Evolutionary conservation across 2,113 vertebrate genomes (phyloP).

Genomic region (Gallinago media): DNA sequence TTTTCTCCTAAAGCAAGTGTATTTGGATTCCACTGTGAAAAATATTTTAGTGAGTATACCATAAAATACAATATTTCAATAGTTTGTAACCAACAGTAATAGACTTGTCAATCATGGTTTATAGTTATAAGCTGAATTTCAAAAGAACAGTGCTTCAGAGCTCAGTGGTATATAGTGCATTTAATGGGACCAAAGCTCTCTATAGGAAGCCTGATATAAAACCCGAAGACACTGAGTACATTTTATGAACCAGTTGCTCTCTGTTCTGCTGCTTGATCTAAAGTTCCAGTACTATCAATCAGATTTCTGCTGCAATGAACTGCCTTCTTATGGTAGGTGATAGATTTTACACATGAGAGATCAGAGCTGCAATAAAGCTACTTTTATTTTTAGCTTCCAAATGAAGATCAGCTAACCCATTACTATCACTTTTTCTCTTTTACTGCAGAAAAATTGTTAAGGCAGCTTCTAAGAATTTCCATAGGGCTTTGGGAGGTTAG

Average conservation of each 20-base stretch:
- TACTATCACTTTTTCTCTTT: conserved; percentile 62
- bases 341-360: conserved; percentile 72
- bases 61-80: conserved; percentile 63
- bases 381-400: conserved; percentile 74
- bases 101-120: conserved; percentile 67
- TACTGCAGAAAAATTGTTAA: conserved; percentile 57
- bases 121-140: conserved; percentile 68
- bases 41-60: conserved; percentile 46
- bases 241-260: conserved; percentile 72
- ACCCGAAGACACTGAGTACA: conserved; percentile 50
- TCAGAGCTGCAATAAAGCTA: conserved; percentile 66
- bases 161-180: conserved; percentile 53
- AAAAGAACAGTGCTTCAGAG: conserved; percentile 58
- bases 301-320: conserved; percentile 66
- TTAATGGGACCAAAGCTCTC: conserved; percentile 65
- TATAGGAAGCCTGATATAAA: conserved; percentile 61
- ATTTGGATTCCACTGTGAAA: conserved; percentile 50
- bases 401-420: conserved; percentile 62
- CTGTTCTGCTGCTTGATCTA: conserved; percentile 65
- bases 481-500: conserved; percentile 49
- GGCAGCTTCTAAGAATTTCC: conserved; percentile 61
- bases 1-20: conserved; percentile 56
- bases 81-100: conserved; percentile 71
- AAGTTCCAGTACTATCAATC: conserved; percentile 58
- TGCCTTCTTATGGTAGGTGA: conserved; percentile 56